These are phyloP conservation scores for Apogon talboti DNA, from an alignment of 2,797 vertebrate genomes.

Conservation along the genomic window DNA sequence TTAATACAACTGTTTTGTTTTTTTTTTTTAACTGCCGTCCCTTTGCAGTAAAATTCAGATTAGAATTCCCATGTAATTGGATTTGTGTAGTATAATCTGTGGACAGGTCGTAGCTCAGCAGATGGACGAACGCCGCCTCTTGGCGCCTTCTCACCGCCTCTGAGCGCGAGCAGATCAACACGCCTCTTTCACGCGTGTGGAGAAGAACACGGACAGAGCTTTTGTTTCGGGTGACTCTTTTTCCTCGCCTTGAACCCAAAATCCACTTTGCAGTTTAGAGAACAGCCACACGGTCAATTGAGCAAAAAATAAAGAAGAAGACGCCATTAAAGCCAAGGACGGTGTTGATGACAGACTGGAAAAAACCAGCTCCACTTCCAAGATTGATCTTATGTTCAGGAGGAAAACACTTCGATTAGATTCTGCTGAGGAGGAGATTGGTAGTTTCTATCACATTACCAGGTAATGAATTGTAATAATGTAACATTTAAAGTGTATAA, in stretches of 20 bases:
- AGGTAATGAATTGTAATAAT: too few species aligned
- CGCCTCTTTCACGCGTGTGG: conserved; percentile 40
- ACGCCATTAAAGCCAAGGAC: conserved; percentile 32
- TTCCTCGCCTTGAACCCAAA: conserved; percentile 8
- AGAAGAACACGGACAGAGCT: conserved; percentile 20
- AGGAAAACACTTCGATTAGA: conserved; percentile 1
- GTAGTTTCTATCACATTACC: too few species aligned
- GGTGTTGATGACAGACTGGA: not conserved
- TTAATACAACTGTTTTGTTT: conserved; percentile 15
- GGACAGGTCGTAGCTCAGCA: conserved; percentile 68
- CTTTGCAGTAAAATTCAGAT: conserved; percentile 31
- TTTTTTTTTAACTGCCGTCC: conserved; percentile 9
- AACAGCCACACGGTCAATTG: not conserved
- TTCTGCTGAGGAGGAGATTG: not conserved
- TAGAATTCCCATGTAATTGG: conserved; percentile 48
- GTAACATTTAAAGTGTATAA: too few species aligned
- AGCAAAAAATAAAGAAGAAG: conserved; percentile 9
- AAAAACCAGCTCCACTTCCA: conserved; percentile 2
- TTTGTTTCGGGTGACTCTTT: conserved; percentile 15
- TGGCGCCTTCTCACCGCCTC: conserved; percentile 53
- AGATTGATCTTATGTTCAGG: not conserved
- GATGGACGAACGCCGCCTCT: conserved; percentile 66
- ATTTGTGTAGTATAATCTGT: conserved; percentile 49
- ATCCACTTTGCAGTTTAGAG: conserved; percentile 20
- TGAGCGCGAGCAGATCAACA: conserved; percentile 41